Base-by-base conservation (phyloP, 1,140 invertebrate genomes). In the Drosophila sturtevanti region DNA sequence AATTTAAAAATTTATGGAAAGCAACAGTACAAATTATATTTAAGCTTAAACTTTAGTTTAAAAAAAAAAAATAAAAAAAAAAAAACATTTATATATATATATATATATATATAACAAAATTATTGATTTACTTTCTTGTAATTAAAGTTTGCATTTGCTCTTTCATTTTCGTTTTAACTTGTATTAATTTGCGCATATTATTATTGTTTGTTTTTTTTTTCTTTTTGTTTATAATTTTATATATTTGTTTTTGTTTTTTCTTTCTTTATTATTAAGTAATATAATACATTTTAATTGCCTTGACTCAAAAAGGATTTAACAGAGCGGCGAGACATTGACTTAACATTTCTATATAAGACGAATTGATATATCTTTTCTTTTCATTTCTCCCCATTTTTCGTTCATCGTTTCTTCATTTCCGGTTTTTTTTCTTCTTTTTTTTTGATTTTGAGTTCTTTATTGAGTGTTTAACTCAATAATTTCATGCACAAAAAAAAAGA, bases 1-100 rank as follows among this genome's bases (percentile, higher is more conserved):
- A 85, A 81, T 65, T 77, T 86, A 86, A 87, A 87, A 87, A 76
- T 87, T 12, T 86, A 86, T 86, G 82, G 82, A 86, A 86, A 86
- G 71, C 82, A 86, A 81, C 82, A 79, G 82, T 86, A 81, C 76
- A 75, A 74, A 55, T 71, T 74, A 81, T 68, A 77, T 87, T 72
- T 65, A 76, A 69, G 78, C 72, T 80, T 86, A 87, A 81, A 68
- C 54, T 68, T 81, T 86, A 87, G 68, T 6, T 48, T 4, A 18
- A 48, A 48, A 48, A 48, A 48, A 48, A 48, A 48, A 21, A 41
- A 41, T 14, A 41, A 41, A 41, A 21, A 48, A 16, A 44, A 10
- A 48, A 9, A 48, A 48, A 4, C 24, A 24, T 24, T 2, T 24
- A 24, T 24, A 24, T 2, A 24, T 24, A 1, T 1, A 24, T 2